phyloP scores from a whole-genome alignment of 1,140 invertebrate species.

The Gyrodactylus bullatarudis region DNA sequence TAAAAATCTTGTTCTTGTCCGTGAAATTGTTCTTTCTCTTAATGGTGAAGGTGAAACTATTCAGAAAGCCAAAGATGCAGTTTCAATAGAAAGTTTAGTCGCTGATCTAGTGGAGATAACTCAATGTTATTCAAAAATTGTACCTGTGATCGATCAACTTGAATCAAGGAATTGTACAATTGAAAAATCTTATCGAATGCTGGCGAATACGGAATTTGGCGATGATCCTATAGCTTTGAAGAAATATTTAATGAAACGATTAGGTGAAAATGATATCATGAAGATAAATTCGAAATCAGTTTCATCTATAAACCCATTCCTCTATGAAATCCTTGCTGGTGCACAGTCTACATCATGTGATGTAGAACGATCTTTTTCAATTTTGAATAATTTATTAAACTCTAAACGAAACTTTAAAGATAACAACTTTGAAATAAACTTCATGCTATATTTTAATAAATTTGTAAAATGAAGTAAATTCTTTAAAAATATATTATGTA shows the following conservation, averaged over 20 bases:
- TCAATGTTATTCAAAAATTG: neutral
- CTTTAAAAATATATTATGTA: too few species aligned
- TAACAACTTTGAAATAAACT: neutral
- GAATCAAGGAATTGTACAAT: neutral
- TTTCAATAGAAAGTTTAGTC: neutral
- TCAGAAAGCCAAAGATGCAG: neutral
- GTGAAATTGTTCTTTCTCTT: neutral
- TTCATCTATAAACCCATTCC: neutral
- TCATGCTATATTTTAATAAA: too few species aligned
- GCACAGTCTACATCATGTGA: neutral
- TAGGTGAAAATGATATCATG: neutral
- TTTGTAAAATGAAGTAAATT: too few species aligned
- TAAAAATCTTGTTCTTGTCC: neutral
- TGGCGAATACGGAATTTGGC: neutral
- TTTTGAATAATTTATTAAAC: neutral
- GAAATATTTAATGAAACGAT: neutral
- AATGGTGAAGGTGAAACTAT: neutral
- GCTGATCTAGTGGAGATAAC: neutral
- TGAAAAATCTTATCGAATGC: neutral
- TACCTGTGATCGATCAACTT: neutral
- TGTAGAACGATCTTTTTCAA: neutral
- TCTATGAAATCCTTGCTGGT: too few species aligned
- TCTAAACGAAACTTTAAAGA: neutral
- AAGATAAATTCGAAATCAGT: neutral
- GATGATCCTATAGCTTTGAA: neutral